Evolutionary conservation across 2,113 vertebrate genomes (phyloP).

Genomic region (Ahaetulla prasina): DNA sequence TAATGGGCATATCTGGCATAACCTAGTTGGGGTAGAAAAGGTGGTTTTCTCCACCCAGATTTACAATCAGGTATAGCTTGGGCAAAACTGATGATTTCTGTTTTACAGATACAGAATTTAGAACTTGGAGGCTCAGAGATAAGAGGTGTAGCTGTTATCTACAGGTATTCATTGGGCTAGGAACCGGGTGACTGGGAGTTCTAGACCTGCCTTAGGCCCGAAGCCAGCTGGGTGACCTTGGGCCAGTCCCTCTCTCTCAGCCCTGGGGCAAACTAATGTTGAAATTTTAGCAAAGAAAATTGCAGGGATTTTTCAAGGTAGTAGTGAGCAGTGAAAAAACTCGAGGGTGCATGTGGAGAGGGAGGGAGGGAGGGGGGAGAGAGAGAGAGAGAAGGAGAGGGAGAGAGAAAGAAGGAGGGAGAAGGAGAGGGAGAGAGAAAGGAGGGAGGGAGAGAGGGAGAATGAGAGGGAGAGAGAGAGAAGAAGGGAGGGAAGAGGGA

Average conservation of each 20-base stretch:
- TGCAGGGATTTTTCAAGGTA: background rate
- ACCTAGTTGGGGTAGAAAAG: background rate
- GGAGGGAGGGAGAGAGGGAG: too few relatives aligned
- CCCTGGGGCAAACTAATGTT: background rate
- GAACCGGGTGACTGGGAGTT: background rate
- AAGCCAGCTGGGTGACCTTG: background rate
- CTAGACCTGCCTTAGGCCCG: background rate
- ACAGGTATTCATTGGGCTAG: background rate
- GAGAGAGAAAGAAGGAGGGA: too few relatives aligned
- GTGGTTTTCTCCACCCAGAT: background rate
- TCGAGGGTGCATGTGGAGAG: background rate
- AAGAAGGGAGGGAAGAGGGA: too few relatives aligned
- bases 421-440: too few relatives aligned
- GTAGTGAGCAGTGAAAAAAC: background rate
- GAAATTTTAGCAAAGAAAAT: background rate
- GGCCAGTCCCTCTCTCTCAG: background rate
- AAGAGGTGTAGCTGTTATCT: background rate
- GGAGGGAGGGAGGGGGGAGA: too few relatives aligned
- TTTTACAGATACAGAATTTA: background rate
- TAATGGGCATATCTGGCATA: background rate
- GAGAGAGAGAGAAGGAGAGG: background rate
- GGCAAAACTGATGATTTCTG: background rate
- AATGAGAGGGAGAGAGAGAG: too few relatives aligned
- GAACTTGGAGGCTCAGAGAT: background rate
- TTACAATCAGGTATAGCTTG: background rate